Evolutionary conservation across 2,888 invertebrate genomes (phyloP).

Genomic region (Mimachlamys varia): DNA sequence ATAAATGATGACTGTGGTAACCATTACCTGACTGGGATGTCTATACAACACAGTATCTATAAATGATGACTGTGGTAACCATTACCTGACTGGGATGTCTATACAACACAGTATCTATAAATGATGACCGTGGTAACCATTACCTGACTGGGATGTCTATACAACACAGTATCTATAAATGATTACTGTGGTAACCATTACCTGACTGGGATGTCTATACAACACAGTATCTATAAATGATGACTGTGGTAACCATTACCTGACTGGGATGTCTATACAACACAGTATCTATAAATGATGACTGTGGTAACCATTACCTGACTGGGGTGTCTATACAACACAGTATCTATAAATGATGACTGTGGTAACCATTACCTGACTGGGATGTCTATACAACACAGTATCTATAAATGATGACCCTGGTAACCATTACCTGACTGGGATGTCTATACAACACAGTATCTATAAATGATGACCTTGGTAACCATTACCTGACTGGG

Average conservation of each 20-base stretch:
- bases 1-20: background rate
- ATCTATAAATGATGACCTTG: background rate
- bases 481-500: background rate
- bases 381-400: background rate
- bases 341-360: no score
- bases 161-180: no score
- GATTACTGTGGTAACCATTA: background rate
- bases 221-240: no score
- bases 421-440: background rate
- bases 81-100: background rate
- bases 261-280: background rate
- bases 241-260: background rate
- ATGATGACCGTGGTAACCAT: background rate
- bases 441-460: no score
- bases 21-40: background rate
- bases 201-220: background rate
- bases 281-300: no score
- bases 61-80: background rate
- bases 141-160: background rate
- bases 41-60: no score
- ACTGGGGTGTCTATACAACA: background rate
- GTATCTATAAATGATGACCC: no score
- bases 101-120: no score
- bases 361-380: background rate
- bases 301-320: background rate